Conservation (phyloP, 2,113 vertebrate species). For the Actinemys pallida region DNA sequence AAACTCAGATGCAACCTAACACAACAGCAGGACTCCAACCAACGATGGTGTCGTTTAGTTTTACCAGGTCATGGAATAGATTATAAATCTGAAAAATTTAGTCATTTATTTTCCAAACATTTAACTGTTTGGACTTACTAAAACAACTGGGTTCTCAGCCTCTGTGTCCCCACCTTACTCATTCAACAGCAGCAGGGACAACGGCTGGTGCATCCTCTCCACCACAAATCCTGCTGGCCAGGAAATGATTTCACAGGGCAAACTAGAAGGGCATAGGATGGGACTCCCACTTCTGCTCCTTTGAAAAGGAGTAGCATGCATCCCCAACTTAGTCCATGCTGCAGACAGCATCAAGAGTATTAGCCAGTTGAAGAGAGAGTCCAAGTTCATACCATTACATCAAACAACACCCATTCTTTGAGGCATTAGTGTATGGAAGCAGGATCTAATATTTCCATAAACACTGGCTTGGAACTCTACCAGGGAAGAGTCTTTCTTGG, state of each 20-base stretch:
- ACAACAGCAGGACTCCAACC: not conserved
- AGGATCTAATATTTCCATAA: not conserved
- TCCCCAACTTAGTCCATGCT: not conserved
- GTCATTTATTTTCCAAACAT: not conserved
- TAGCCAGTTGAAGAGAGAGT: not conserved
- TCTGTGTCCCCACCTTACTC: not conserved
- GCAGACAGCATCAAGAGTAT: not conserved
- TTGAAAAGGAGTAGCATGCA: not conserved
- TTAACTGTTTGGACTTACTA: not conserved
- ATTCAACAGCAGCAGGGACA: not conserved
- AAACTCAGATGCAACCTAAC: not conserved
- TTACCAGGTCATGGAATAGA: not conserved
- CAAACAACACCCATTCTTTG: not conserved
- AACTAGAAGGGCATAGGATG: not conserved
- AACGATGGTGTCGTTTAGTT: not conserved
- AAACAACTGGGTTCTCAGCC: not conserved
- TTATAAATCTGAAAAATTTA: not conserved
- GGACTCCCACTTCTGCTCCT: not conserved
- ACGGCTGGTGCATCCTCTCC: not conserved
- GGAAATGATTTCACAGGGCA: not conserved
- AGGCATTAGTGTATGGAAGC: fast-evolving
- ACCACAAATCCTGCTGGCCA: not conserved
- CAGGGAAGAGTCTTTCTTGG: fast-evolving
- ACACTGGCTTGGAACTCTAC: not conserved
- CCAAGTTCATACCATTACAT: not conserved